Evolutionary conservation across 2,888 invertebrate species (phyloP).

Genomic region (Polydrusus tereticollis): DNA sequence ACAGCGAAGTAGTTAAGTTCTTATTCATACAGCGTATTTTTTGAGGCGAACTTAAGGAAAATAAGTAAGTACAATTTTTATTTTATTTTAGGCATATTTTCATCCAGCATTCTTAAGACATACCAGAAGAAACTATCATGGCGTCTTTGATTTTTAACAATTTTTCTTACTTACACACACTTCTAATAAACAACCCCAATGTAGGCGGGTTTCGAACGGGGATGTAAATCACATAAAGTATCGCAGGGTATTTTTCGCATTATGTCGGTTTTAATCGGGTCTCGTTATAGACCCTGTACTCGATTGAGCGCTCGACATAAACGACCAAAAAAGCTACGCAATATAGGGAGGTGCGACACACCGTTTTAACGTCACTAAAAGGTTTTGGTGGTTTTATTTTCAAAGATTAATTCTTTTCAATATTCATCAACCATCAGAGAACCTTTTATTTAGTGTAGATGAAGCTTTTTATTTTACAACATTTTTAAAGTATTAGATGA

Average conservation of each 20-base stretch:
- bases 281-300: slow-evolving; percentile 45
- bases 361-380: neutral
- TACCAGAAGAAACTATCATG: too few relatives aligned
- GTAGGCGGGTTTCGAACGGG: slow-evolving; percentile 10
- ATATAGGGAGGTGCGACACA: neutral
- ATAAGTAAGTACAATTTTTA: too few relatives aligned
- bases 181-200: neutral
- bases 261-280: slow-evolving; percentile 25
- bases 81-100: too few relatives aligned
- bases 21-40: too few relatives aligned
- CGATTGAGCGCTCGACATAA: slow-evolving; percentile 63
- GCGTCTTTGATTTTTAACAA: neutral
- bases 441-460: too few relatives aligned
- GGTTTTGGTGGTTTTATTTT: too few relatives aligned
- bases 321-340: slow-evolving; percentile 61
- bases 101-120: too few relatives aligned
- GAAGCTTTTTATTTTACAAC: too few relatives aligned
- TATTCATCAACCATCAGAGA: neutral
- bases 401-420: too few relatives aligned
- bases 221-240: slow-evolving; percentile 26
- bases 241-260: slow-evolving; percentile 28
- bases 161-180: neutral
- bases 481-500: too few relatives aligned
- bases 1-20: too few relatives aligned
- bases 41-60: too few relatives aligned